phyloP scores from a whole-genome alignment of 1,140 invertebrate genomes.

The Pseudomyrmex flavicornis region DNA sequence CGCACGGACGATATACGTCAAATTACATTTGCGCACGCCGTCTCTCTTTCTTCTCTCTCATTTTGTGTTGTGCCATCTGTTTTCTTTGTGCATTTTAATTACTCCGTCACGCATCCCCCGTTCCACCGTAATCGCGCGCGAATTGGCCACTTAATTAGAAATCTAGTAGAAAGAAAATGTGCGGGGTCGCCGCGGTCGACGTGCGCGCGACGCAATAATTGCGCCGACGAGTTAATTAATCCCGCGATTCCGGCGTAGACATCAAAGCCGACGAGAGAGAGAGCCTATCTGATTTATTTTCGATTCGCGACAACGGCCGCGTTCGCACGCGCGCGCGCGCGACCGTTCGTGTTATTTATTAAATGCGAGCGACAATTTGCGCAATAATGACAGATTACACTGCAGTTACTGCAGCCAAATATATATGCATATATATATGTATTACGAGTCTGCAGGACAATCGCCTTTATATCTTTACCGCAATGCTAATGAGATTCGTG shows the following conservation, averaged over 20 bases:
- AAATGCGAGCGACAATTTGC: neutral
- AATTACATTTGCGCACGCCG: slow-evolving; percentile 35
- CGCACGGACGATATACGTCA: neutral
- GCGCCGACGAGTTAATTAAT: slow-evolving; percentile 38
- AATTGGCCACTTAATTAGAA: slow-evolving; percentile 55
- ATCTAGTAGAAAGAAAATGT: slow-evolving; percentile 19
- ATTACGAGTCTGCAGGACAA: neutral
- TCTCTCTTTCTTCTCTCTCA: too few species aligned
- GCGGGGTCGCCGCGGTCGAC: too few species aligned
- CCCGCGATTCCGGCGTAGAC: slow-evolving; percentile 10
- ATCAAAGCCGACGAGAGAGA: slow-evolving; percentile 50
- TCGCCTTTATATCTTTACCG: slow-evolving; percentile 4
- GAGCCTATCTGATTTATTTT: neutral
- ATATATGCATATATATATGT: neutral
- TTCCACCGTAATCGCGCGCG: slow-evolving; percentile 34
- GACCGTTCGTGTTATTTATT: neutral
- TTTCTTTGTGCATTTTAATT: slow-evolving; percentile 46
- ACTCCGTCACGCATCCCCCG: neutral
- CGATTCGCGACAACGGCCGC: neutral
- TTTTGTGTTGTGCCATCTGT: neutral
- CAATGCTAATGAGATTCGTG: slow-evolving; percentile 2
- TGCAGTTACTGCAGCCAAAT: neutral
- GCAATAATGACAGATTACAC: slow-evolving; percentile 18
- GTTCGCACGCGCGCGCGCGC: too few species aligned
- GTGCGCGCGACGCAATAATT: slow-evolving; percentile 17